Conservation (phyloP, 2,888 invertebrate species). For the Leistus spinibarbis region DNA sequence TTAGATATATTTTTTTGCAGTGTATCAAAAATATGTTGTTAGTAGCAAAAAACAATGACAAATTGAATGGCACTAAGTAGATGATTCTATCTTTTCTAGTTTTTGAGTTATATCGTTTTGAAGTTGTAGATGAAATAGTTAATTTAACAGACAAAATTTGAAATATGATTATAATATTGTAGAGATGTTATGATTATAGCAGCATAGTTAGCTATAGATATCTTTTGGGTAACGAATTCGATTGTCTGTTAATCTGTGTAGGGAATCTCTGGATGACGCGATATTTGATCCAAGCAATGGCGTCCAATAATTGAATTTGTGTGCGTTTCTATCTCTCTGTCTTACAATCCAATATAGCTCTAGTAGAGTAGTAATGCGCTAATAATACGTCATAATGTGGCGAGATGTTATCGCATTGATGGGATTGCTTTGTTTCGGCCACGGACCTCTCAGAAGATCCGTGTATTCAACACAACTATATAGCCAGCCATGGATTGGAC, state of each 20-base stretch:
- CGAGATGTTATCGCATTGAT: conserved; percentile 58
- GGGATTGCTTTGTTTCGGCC: conserved; percentile 59
- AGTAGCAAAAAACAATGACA: too few species aligned
- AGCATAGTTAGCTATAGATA: too few species aligned
- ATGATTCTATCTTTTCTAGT: too few species aligned
- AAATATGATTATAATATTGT: too few species aligned
- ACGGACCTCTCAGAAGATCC: conserved; percentile 23
- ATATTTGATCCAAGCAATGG: conserved; percentile 54
- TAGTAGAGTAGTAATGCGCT: conserved; percentile 55
- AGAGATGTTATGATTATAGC: neutral
- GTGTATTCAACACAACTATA: too few species aligned
- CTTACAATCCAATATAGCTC: neutral
- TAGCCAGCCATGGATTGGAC: too few species aligned
- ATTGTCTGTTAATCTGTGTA: conserved; percentile 43
- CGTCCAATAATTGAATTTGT: conserved; percentile 61
- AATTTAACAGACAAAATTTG: too few species aligned
- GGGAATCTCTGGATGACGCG: conserved; percentile 43
- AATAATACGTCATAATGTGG: conserved; percentile 60
- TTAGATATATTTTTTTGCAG: too few species aligned
- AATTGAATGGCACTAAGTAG: too few species aligned
- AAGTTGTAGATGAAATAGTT: too few species aligned
- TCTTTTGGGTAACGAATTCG: neutral
- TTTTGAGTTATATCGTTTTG: too few species aligned
- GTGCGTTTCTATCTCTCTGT: neutral
- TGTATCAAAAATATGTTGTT: too few species aligned